Percentiles rank a stretch among this genome's conserved stretches.
phyloP scores from a whole-genome alignment of 37 sponge, comb jelly and placozoan genomes.

The Spongia lamella region DNA sequence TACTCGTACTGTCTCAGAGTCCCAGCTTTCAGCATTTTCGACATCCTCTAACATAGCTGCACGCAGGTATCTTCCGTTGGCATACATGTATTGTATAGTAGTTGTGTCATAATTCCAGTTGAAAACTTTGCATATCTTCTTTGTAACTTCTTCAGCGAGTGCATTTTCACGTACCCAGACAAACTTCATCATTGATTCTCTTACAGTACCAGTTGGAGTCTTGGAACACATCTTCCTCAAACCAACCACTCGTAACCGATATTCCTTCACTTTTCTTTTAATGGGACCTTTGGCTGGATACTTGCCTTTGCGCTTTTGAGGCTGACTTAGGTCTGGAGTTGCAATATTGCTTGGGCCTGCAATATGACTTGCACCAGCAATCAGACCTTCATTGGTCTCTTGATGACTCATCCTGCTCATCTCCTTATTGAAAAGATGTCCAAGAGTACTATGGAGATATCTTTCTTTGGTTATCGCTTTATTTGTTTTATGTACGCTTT shows the following conservation, averaged over 20 bases:
- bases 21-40: slow-evolving; percentile 26
- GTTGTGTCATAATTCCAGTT: not conserved
- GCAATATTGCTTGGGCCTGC: too few relatives aligned
- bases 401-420: too few relatives aligned
- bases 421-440: too few relatives aligned
- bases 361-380: too few relatives aligned
- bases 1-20: slow-evolving; percentile 6
- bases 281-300: not conserved
- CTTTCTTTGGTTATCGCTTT: too few relatives aligned
- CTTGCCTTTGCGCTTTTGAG: not conserved
- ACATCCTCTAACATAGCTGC: slow-evolving; percentile 11
- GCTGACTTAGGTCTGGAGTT: too few relatives aligned
- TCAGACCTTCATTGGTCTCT: too few relatives aligned
- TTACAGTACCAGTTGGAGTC: slow-evolving; percentile 8
- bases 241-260: not conserved
- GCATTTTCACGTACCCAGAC: slow-evolving; percentile 5
- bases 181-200: not conserved
- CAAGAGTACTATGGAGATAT: too few relatives aligned
- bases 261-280: slow-evolving; percentile 15
- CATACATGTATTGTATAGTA: slow-evolving; percentile 1
- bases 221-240: not conserved
- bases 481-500: too few relatives aligned
- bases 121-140: not conserved
- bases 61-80: slow-evolving; percentile 15
- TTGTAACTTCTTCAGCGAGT: not conserved